phyloP scores from a whole-genome alignment of 2,888 invertebrate species.

The Ceramica pisi region DNA sequence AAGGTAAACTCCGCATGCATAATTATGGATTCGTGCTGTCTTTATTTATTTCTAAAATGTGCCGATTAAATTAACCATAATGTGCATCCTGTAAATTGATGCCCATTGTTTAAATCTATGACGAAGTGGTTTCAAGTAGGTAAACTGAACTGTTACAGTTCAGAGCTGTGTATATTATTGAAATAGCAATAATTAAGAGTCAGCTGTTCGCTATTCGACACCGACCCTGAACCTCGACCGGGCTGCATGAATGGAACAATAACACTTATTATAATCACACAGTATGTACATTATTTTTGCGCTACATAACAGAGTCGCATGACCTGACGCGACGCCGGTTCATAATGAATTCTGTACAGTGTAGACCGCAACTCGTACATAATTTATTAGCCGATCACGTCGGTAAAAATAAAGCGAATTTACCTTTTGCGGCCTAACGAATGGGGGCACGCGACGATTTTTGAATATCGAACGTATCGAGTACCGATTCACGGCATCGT shows the following conservation, averaged over 20 bases:
- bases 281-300: conserved; percentile 62
- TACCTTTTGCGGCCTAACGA: conserved; percentile 71
- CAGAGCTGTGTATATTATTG: conserved; percentile 38
- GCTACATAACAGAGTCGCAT: conserved; percentile 56
- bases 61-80: conserved; percentile 15
- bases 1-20: no score
- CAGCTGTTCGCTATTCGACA: conserved; percentile 79
- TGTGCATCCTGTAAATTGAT: conserved; percentile 52
- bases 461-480: conserved; percentile 77
- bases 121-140: conserved; percentile 43
- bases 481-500: conserved; percentile 74
- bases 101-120: conserved; percentile 56
- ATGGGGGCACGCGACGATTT: conserved; percentile 73
- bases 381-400: conserved; percentile 62
- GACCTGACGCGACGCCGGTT: conserved; percentile 48
- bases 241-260: conserved; percentile 81
- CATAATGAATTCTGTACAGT: conserved; percentile 56
- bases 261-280: conserved; percentile 76
- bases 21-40: no score
- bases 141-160: conserved; percentile 37
- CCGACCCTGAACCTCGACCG: conserved; percentile 79
- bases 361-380: conserved; percentile 52
- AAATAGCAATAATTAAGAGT: conserved; percentile 67
- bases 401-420: conserved; percentile 68
- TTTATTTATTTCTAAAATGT: conserved; percentile 16